Conservation (phyloP, 37 sponge, comb jelly and placozoan species). For the Cliona cf. orientalis region DNA sequence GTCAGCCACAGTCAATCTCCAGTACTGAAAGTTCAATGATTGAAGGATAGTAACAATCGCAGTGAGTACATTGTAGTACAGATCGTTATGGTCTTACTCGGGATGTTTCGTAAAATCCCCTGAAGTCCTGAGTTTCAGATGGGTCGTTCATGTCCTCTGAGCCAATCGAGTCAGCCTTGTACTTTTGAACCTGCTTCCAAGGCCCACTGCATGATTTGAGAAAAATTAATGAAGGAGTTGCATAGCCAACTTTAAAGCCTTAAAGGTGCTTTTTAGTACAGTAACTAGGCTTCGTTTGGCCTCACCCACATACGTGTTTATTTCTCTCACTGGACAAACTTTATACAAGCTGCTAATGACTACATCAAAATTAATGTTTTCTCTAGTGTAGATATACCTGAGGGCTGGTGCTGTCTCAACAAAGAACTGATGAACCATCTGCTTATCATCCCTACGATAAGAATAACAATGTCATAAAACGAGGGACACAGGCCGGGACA, state of each 20-base stretch:
- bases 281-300: too few relatives aligned
- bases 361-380: too few relatives aligned
- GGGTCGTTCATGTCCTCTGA: slow-evolving; percentile 56
- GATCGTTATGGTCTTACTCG: slow-evolving; percentile 44
- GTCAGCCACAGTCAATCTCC: slow-evolving; percentile 62
- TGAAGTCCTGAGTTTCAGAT: slow-evolving; percentile 75
- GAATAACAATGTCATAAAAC: neutral
- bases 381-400: slow-evolving; percentile 30
- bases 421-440: slow-evolving; percentile 72
- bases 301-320: too few relatives aligned
- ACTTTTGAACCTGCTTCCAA: slow-evolving; percentile 75
- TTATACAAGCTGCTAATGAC: neutral
- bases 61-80: neutral
- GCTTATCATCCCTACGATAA: slow-evolving; percentile 55
- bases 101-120: slow-evolving; percentile 76
- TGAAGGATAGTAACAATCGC: neutral
- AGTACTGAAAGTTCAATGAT: slow-evolving; percentile 45
- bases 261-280: too few relatives aligned
- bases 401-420: slow-evolving; percentile 66
- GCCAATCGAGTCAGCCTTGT: slow-evolving; percentile 62
- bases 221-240: too few relatives aligned
- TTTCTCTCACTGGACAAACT: too few relatives aligned
- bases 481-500: neutral
- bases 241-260: too few relatives aligned
- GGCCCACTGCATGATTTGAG: slow-evolving; percentile 85